Evolutionary conservation across 2,797 vertebrate species (phyloP), one percentile per base, ranked within the genome.

Genomic region (Lacerta viridis): DNA sequence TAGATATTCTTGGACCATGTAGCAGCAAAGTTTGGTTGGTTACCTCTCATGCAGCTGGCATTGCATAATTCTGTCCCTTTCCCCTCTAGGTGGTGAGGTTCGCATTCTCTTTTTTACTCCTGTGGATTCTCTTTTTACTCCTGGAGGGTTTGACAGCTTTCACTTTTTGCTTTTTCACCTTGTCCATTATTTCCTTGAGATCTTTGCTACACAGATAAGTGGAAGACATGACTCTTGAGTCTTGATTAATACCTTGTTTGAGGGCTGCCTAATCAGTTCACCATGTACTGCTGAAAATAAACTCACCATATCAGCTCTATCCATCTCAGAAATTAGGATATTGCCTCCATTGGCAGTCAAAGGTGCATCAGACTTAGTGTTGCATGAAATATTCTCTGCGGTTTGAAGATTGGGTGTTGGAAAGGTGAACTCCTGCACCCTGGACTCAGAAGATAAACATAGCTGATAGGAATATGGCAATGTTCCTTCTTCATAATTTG

Each of bases 401-500:
- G 88, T 9, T 82, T 92, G 91, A 0, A 89, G 25, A 15, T 83
- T 88, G 76, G 94, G 72, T 1, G 86, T 88, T 15, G 95, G 89
- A 90, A 95, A 93, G 66, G 92, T 90, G 91, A 95, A 92, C 46
- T 96, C 92, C 4, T 94, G 92, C 82, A 94, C 94, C 39, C 92
- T 92, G 64, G 93, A 93, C 6, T 96, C 93, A 3, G 95, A 93
- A 1, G 95, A 94, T 59, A 95, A 29, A 9, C 95, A 96, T 6
- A 96, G 81, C 81, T 96, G 95, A 89, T 96, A 96, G 36, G 96
- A 93, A 87, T 93, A 95, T 7, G 95, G 95, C 66, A 95, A 84
- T 0, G 93, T 96, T 1, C 94, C 93, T n/a, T 95, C 92, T 5
- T 76, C 88, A 78, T 84, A 92, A 4, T 46, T 88, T 81, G 95